Evolutionary conservation across 2,113 vertebrate genomes (phyloP).

Genomic region (Erinaceus europaeus): DNA sequence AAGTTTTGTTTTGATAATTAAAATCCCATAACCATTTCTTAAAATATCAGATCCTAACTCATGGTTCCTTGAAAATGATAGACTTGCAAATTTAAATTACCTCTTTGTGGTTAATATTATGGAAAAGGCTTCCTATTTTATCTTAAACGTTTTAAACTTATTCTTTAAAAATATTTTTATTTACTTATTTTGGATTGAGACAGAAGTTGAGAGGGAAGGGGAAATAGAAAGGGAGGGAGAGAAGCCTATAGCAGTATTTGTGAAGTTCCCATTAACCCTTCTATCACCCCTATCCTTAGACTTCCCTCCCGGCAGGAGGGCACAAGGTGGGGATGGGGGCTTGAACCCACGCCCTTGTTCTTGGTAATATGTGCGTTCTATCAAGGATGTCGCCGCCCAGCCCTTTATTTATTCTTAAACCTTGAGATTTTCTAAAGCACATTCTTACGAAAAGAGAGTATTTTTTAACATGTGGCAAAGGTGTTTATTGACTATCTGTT

Average conservation of each 20-base stretch:
- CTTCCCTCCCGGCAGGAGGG: too few relatives aligned
- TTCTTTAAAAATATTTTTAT: too few relatives aligned
- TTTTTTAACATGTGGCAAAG: not conserved
- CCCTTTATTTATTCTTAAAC: not conserved
- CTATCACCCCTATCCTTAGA: too few relatives aligned
- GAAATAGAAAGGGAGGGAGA: too few relatives aligned
- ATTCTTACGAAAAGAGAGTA: not conserved
- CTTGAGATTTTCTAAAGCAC: not conserved
- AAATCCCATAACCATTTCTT: constrained; percentile 7
- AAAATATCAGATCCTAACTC: not conserved
- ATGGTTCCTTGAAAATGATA: not conserved
- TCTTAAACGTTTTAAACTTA: not conserved
- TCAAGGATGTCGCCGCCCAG: too few relatives aligned
- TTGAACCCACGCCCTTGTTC: too few relatives aligned
- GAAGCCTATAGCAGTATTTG: too few relatives aligned
- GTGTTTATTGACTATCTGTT: not conserved
- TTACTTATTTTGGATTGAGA: too few relatives aligned
- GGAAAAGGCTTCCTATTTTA: not conserved
- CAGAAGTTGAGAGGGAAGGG: too few relatives aligned
- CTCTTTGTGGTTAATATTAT: not conserved
- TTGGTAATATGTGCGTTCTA: too few relatives aligned
- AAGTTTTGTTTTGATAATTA: not conserved
- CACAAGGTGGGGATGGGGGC: too few relatives aligned
- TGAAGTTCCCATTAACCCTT: too few relatives aligned
- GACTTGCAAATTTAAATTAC: not conserved